phyloP scores from a whole-genome alignment of 2,113 vertebrate species.

The human (Homo sapiens) region GRCh38 chr9:77811501-77812000 shows the following conservation, averaged over 20 bases:
- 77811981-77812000: not conserved
- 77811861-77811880: not conserved
- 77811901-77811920: not conserved
- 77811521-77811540: not conserved
- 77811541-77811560: not conserved
- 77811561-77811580: not conserved
- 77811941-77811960: not conserved
- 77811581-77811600: not conserved
- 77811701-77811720: not conserved
- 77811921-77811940: constrained; percentile 7
- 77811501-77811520: not conserved
- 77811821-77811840: not conserved
- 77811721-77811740: not conserved
- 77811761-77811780: not conserved
- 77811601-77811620: not conserved
- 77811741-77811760: not conserved
- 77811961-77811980: not conserved
- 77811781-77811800: not conserved
- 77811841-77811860: not conserved
- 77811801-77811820: not conserved
- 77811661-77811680: not conserved
- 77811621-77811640: not conserved
- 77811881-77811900: not conserved
- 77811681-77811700: not conserved
- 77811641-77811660: not conserved